These are phyloP conservation scores for Neostethus bicornis DNA, from an alignment of 2,797 vertebrate species.

Conservation along the genomic window DNA sequence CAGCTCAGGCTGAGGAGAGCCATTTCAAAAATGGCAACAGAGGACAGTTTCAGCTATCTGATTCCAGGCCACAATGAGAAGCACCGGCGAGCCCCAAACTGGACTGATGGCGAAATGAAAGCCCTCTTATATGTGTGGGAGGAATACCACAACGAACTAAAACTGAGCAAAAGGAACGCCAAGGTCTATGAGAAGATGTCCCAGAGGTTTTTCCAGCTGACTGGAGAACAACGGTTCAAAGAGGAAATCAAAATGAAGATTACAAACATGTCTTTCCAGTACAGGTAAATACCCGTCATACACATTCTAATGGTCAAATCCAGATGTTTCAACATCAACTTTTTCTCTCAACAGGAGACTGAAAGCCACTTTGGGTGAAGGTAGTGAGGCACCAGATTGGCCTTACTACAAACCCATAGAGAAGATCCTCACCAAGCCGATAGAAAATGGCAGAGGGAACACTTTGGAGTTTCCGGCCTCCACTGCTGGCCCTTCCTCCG, in stretches of 20 bases:
- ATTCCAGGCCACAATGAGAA: conserved; percentile 90
- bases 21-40: conserved; percentile 85
- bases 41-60: conserved; percentile 90
- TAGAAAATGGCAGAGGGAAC: conserved; percentile 85
- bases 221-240: conserved; percentile 93
- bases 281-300: conserved; percentile 85
- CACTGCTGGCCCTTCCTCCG: conserved; percentile 76
- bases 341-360: conserved; percentile 83
- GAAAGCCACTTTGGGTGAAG: conserved; percentile 87
- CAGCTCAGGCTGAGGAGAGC: conserved; percentile 38
- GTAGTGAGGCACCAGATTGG: conserved; percentile 88
- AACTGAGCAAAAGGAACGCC: conserved; percentile 97
- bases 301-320: conserved; percentile 2
- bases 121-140: conserved; percentile 97
- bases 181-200: conserved; percentile 99
- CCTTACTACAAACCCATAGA: conserved; percentile 96
- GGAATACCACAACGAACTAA: conserved; percentile 94
- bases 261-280: conserved; percentile 99
- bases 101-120: conserved; percentile 98
- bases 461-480: conserved; percentile 84
- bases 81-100: conserved; percentile 96
- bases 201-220: conserved; percentile 95
- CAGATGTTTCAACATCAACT: conserved; percentile 26
- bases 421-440: conserved; percentile 92
- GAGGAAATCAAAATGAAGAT: conserved; percentile 99